phyloP scores from a whole-genome alignment of 2,797 vertebrate genomes.

The Calcarius lapponicus region DNA sequence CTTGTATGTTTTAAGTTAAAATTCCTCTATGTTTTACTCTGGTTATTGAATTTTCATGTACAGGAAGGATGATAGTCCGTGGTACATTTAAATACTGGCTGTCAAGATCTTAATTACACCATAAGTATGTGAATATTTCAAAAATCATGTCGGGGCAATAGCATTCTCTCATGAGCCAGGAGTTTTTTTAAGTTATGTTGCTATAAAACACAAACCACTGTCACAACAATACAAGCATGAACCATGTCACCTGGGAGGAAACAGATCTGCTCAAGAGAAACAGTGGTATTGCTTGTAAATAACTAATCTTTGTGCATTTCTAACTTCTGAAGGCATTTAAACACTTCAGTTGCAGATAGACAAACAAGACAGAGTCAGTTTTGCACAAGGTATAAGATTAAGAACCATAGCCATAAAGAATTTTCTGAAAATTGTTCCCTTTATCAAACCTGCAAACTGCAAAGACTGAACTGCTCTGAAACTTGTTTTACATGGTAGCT shows the following conservation, averaged over 20 bases:
- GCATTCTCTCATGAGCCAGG: neutral
- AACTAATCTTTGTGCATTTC: neutral
- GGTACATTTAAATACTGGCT: neutral
- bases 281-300: neutral
- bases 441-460: neutral
- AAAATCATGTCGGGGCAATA: neutral
- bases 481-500: neutral
- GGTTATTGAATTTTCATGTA: neutral
- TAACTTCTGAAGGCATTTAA: neutral
- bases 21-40: neutral
- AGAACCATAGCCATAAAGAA: neutral
- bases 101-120: neutral
- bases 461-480: neutral
- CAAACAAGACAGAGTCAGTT: neutral
- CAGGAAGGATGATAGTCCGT: neutral
- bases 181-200: neutral
- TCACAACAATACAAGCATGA: neutral
- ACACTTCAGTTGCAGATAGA: neutral
- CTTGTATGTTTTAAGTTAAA: neutral
- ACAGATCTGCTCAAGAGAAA: neutral
- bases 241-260: neutral
- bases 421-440: neutral
- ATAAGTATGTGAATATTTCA: neutral
- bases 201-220: neutral
- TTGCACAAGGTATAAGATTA: neutral